Evolutionary conservation across 2,113 vertebrate genomes (phyloP).

Genomic region (Periophthalmodon schlosseri): DNA sequence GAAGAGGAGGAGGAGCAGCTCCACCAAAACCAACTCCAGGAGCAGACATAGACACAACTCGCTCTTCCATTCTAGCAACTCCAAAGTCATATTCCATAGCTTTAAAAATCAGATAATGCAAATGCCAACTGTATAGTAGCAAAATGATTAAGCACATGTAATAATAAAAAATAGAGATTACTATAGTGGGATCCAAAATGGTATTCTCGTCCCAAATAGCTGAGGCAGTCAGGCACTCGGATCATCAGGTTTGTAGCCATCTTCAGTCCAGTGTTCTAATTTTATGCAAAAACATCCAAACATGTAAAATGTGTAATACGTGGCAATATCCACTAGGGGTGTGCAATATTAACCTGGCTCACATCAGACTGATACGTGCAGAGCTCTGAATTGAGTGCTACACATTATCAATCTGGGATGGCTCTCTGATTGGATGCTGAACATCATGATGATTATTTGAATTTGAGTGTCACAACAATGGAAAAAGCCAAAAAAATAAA

Average conservation of each 20-base stretch:
- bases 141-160: not conserved
- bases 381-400: no score
- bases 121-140: not conserved
- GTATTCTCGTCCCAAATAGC: slow-evolving; percentile 46
- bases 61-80: not conserved
- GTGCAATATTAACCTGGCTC: not conserved
- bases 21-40: not conserved
- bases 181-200: not conserved
- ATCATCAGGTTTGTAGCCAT: slow-evolving; percentile 65
- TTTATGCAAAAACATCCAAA: slow-evolving; percentile 21
- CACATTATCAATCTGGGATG: no score
- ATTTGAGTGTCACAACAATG: no score
- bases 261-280: slow-evolving; percentile 84
- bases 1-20: rapidly evolving
- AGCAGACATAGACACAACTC: not conserved
- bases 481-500: no score
- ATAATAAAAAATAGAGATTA: slow-evolving; percentile 58
- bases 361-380: not conserved
- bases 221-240: slow-evolving; percentile 40
- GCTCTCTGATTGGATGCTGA: no score
- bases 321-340: not conserved
- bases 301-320: not conserved
- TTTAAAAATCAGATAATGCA: not conserved
- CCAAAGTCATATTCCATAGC: not conserved
- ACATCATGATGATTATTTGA: no score